Conservation (phyloP, 2,113 vertebrate genomes). For the Gallinago undulata region DNA sequence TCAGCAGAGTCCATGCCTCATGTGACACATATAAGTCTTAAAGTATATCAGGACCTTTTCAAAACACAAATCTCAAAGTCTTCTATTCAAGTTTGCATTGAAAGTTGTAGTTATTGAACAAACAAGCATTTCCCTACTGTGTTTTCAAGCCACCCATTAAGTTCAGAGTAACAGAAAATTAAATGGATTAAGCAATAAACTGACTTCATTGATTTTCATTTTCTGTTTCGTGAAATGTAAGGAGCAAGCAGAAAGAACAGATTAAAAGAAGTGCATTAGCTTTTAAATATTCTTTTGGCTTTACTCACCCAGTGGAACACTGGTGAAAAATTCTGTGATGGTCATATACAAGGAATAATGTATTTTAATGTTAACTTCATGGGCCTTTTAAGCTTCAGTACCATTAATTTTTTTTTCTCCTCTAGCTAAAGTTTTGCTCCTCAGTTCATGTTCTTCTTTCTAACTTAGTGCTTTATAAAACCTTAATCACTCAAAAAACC, state of each 20-base stretch:
- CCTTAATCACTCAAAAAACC: neutral
- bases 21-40: neutral
- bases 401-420: no score
- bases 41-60: neutral
- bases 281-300: neutral
- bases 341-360: neutral
- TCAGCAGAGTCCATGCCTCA: no score
- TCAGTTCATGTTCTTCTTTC: neutral
- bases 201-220: neutral
- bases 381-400: neutral
- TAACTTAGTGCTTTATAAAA: neutral
- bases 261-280: neutral
- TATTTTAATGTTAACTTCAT: neutral
- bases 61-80: neutral
- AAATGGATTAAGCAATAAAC: neutral
- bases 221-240: neutral
- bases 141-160: neutral
- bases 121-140: neutral
- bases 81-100: neutral
- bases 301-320: neutral
- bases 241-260: neutral
- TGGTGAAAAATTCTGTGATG: neutral
- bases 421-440: neutral
- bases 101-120: neutral
- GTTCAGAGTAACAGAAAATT: neutral